Percentiles rank a stretch among this genome's conserved stretches.
These are phyloP conservation scores for Vimba vimba DNA, from an alignment of 2,113 vertebrate species.

Conservation along the genomic window DNA sequence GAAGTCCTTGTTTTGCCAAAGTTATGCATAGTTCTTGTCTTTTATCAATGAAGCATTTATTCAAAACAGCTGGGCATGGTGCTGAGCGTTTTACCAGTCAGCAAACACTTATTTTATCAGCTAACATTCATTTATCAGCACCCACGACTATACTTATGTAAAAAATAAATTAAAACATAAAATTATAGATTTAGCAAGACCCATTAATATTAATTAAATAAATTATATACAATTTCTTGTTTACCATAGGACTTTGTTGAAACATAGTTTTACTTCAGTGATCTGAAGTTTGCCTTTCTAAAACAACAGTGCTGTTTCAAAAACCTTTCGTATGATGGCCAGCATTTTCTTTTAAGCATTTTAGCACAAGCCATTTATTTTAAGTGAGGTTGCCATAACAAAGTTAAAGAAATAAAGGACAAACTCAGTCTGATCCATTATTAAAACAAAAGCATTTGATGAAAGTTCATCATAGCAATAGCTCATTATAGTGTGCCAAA, in stretches of 20 bases:
- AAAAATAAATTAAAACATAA: neutral
- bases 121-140: neutral
- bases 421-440: neutral
- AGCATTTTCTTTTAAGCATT: neutral
- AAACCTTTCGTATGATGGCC: neutral
- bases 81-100: neutral
- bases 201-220: neutral
- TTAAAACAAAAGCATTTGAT: conserved; percentile 7
- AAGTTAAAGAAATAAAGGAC: neutral
- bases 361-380: neutral
- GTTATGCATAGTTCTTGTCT: neutral
- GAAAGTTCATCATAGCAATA: neutral
- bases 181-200: neutral
- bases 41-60: conserved; percentile 6
- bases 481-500: conserved; percentile 5
- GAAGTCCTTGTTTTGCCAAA: neutral
- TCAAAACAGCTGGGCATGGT: neutral
- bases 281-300: neutral
- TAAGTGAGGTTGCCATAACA: neutral
- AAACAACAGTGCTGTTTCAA: neutral
- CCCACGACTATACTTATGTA: neutral
- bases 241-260: neutral
- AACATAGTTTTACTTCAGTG: neutral
- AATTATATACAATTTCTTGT: neutral
- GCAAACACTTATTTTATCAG: neutral